These are phyloP conservation scores for Mionectes olivaceus DNA, from an alignment of 2,797 vertebrate genomes.

Conservation along the genomic window DNA sequence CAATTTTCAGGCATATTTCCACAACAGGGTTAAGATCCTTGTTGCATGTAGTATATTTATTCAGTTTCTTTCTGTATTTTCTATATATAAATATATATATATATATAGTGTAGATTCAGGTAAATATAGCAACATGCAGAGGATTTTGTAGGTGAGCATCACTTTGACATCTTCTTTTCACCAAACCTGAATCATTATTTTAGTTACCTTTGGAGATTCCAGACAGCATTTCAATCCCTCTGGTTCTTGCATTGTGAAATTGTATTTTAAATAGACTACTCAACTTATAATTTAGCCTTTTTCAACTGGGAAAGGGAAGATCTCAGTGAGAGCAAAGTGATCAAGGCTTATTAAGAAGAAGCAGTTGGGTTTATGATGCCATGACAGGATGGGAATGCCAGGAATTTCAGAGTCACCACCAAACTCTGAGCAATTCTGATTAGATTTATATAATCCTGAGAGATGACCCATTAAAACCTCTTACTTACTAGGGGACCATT, in stretches of 20 bases:
- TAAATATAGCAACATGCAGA: neutral
- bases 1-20: neutral
- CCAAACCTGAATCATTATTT: neutral
- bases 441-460: neutral
- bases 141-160: neutral
- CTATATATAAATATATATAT: neutral
- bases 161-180: neutral
- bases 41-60: fast-evolving
- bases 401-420: neutral
- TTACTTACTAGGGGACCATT: neutral
- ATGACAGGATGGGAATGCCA: neutral
- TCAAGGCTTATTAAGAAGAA: neutral
- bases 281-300: neutral
- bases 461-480: neutral
- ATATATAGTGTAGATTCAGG: neutral
- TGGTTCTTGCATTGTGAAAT: neutral
- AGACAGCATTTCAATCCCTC: neutral
- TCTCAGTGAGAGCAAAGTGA: neutral
- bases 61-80: neutral
- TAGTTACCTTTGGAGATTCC: neutral
- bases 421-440: neutral
- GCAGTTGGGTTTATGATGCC: neutral
- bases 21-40: neutral
- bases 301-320: neutral
- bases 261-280: neutral